Conservation (phyloP, 2,888 invertebrate genomes). For the Eurois occulta region DNA sequence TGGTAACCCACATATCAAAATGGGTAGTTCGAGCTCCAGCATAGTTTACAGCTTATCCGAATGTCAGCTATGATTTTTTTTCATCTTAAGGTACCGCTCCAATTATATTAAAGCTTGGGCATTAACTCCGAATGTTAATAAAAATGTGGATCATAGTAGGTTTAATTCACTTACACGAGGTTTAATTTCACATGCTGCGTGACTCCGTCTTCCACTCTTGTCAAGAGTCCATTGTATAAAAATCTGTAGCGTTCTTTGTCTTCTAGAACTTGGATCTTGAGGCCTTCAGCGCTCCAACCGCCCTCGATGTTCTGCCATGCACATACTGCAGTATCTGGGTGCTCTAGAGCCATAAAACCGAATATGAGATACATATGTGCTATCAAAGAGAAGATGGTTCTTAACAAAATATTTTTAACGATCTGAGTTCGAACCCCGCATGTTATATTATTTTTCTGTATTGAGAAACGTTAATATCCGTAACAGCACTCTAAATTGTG, state of each 20-base stretch:
- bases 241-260: slow-evolving; percentile 91
- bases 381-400: too few species aligned
- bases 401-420: background rate
- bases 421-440: background rate
- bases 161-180: slow-evolving; percentile 89
- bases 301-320: slow-evolving; percentile 77
- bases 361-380: background rate
- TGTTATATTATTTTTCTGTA: background rate
- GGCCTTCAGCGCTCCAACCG: slow-evolving; percentile 90
- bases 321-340: slow-evolving; percentile 88
- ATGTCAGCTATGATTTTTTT: background rate
- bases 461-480: background rate
- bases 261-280: slow-evolving; percentile 92
- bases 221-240: slow-evolving; percentile 93
- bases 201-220: slow-evolving; percentile 79
- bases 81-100: too few species aligned
- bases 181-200: slow-evolving; percentile 87
- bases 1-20: background rate
- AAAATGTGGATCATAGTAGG: background rate
- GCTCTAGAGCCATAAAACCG: slow-evolving; percentile 77
- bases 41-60: background rate
- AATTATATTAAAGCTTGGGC: background rate
- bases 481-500: background rate
- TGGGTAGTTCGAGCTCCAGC: background rate
- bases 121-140: background rate